phyloP scores from a whole-genome alignment of 2,113 vertebrate genomes.

The Hemicordylus capensis region DNA sequence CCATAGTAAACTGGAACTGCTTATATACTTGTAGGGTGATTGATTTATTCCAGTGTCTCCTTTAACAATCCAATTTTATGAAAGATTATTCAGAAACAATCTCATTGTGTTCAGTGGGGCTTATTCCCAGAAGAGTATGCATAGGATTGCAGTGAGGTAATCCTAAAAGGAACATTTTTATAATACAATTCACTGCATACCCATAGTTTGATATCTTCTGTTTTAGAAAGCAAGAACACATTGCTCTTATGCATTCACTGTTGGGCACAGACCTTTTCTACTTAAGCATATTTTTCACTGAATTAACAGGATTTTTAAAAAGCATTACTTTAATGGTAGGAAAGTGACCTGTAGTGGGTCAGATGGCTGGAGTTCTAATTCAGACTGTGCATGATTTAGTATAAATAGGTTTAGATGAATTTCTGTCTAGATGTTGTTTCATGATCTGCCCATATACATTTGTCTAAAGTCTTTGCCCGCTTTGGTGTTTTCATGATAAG shows the following conservation, averaged over 20 bases:
- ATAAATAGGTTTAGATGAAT: constrained; percentile 61
- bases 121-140: too few relatives aligned
- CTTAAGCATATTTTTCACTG: not conserved
- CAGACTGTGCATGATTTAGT: constrained; percentile 64
- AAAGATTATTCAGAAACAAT: too few relatives aligned
- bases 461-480: constrained; percentile 47
- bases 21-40: not conserved
- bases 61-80: too few relatives aligned
- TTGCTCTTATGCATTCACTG: not conserved
- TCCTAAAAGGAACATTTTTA: not conserved
- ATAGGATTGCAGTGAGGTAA: too few relatives aligned
- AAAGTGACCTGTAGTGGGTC: constrained; percentile 48
- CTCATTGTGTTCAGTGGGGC: too few relatives aligned
- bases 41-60: not conserved
- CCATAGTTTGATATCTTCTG: not conserved
- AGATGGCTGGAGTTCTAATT: constrained; percentile 68
- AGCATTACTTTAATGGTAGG: constrained; percentile 34
- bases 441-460: constrained; percentile 55
- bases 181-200: too few relatives aligned
- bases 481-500: not conserved
- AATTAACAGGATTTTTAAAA: not conserved
- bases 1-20: not conserved
- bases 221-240: not conserved
- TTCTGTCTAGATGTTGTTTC: constrained; percentile 30
- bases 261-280: not conserved